phyloP scores from a whole-genome alignment of 2,888 invertebrate genomes.

The Xylocampa areola region DNA sequence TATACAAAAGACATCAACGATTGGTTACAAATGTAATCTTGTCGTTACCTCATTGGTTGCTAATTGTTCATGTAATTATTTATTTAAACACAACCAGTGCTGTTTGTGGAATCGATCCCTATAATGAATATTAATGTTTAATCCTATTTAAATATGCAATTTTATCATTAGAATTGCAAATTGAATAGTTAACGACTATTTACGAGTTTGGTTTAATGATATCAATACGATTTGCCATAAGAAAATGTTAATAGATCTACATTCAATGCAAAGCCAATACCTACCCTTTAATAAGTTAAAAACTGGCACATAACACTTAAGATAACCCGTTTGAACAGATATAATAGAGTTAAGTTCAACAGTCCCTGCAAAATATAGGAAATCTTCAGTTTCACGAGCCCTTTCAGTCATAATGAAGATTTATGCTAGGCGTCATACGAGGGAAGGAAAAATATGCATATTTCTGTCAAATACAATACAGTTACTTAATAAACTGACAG shows the following conservation, averaged over 20 bases:
- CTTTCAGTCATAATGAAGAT: slow-evolving; percentile 26
- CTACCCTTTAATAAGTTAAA: slow-evolving; percentile 3
- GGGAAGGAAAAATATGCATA: slow-evolving; percentile 37
- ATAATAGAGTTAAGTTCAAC: neutral
- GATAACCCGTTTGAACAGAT: slow-evolving; percentile 11
- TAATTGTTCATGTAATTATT: slow-evolving; percentile 48
- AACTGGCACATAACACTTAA: slow-evolving; percentile 2
- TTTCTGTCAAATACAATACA: slow-evolving; percentile 44
- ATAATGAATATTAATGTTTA: slow-evolving; percentile 46
- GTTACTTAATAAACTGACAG: slow-evolving; percentile 46
- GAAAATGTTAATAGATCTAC: slow-evolving; percentile 7
- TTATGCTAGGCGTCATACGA: slow-evolving; percentile 29
- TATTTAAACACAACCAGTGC: slow-evolving; percentile 30
- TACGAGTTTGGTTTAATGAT: slow-evolving; percentile 26
- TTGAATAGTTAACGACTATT: slow-evolving; percentile 31
- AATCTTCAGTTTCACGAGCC: slow-evolving; percentile 16
- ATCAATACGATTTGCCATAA: slow-evolving; percentile 19
- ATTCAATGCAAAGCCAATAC: slow-evolving; percentile 12
- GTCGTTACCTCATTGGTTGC: slow-evolving; percentile 59
- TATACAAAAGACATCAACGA: slow-evolving; percentile 68
- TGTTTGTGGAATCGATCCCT: slow-evolving; percentile 37
- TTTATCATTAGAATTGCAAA: slow-evolving; percentile 42
- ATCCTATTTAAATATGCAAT: slow-evolving; percentile 39
- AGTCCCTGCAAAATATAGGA: slow-evolving; percentile 12
- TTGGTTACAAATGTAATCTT: slow-evolving; percentile 54